Evolutionary conservation across 2,797 vertebrate genomes (phyloP), one percentile per base, ranked within the genome.

Genomic region (Phylloscopus collybita): DNA sequence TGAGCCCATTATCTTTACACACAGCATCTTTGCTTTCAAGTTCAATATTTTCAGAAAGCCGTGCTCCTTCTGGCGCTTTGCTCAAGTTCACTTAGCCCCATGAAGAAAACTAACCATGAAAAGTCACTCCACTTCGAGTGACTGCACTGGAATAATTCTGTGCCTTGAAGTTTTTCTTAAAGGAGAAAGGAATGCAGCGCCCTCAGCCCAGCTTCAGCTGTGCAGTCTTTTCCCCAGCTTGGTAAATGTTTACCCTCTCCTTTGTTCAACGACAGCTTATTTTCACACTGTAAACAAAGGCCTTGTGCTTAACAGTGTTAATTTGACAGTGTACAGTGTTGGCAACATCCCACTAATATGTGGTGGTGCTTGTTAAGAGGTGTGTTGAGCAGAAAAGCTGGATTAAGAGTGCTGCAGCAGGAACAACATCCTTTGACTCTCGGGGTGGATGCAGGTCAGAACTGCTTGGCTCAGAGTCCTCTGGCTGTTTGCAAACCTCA

Each of bases 21-120:
- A 32, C 64, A 93, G 56, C 64, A 34, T 95, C 88, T 96, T 95
- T 93, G 86, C 89, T 85, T 93, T 88, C 91, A 64, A 85, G 44
- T 72, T 50, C 49, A 70, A 56, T 88, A 69, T 91, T 74, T 81
- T 86, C 75, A 85, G 50, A 56, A 82, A 69, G 51, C 34, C 50
- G 16, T n/a, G 65, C 47, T 78, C 81, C 96, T 96, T 79, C 93
- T 62, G 74, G 93, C 87, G 1, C 38, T 84, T 84, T 74, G 40
- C 85, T 81, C 82, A 75, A 65, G 83, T 92, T 88, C 88, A 44
- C 54, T 82, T 30, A 32, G 57, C 60, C 85, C 61, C 50, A 10
- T 38, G 51, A 91, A 83, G 93, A 79, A 93, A 91, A 94, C 34
- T 69, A 89, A 73, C 59, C 76, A 17, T 34, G 94, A 96, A 95